These are phyloP conservation scores for Lates calcarifer DNA, from an alignment of 2,113 vertebrate genomes.

Conservation along the genomic window DNA sequence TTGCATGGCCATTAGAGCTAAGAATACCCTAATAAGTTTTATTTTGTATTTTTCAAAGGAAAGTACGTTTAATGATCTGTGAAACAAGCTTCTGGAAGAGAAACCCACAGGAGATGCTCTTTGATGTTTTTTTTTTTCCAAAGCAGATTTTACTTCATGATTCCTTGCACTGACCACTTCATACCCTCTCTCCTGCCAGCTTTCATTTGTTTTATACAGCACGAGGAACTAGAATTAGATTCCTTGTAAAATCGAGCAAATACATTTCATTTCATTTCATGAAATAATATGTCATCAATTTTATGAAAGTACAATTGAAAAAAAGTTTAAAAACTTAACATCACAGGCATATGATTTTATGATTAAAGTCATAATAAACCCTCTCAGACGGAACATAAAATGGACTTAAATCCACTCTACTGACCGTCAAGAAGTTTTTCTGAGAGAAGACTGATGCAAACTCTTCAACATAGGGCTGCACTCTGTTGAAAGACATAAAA, in stretches of 20 bases:
- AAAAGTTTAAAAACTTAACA: not conserved
- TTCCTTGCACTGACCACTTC: constrained; percentile 53
- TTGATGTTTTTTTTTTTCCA: constrained; percentile 55
- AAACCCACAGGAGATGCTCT: constrained; percentile 63
- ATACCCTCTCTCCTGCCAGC: constrained; percentile 28
- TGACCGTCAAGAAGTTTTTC: constrained; percentile 16
- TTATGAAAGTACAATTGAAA: constrained; percentile 5
- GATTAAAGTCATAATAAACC: constrained; percentile 14
- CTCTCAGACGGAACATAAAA: constrained; percentile 19
- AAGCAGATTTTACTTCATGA: constrained; percentile 45
- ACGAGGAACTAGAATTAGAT: constrained; percentile 39
- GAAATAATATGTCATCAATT: constrained; percentile 36
- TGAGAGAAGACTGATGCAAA: not conserved
- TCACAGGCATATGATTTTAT: constrained; percentile 7
- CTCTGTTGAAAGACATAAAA: not conserved
- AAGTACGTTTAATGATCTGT: constrained; percentile 67
- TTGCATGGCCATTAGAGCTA: constrained; percentile 51
- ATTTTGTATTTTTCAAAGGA: constrained; percentile 70
- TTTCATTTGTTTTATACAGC: constrained; percentile 50
- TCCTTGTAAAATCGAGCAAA: constrained; percentile 46
- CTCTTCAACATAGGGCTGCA: not conserved
- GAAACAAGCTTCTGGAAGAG: constrained; percentile 64
- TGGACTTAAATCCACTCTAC: not conserved
- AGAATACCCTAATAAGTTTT: constrained; percentile 65
- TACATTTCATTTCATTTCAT: constrained; percentile 45